Conservation (phyloP, 2,113 vertebrate genomes). For the Perognathus longimembris region DNA sequence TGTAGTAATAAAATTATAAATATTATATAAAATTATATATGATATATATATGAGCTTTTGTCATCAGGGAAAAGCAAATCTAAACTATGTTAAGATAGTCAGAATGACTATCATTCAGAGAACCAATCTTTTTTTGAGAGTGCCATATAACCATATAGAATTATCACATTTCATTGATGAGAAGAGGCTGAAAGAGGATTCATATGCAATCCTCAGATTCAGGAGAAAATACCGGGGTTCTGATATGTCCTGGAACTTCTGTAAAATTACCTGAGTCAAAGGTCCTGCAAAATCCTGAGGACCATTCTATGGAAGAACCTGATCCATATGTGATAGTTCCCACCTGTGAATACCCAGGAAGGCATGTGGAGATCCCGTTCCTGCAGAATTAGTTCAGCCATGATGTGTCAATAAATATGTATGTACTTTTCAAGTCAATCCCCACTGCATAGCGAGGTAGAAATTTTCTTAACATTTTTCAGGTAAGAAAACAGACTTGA, state of each 20-base stretch:
- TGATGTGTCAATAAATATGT: background rate
- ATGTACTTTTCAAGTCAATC: background rate
- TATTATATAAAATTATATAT: too few relatives aligned
- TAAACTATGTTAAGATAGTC: too few relatives aligned
- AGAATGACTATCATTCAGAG: too few relatives aligned
- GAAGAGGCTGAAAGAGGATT: background rate
- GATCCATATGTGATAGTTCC: background rate
- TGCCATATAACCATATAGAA: background rate
- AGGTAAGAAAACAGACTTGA: background rate
- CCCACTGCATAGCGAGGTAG: background rate
- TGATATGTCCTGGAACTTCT: background rate
- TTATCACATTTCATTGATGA: background rate
- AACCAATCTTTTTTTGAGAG: background rate
- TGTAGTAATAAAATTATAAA: too few relatives aligned
- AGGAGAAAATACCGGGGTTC: background rate
- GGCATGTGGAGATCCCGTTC: background rate
- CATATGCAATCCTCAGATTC: background rate
- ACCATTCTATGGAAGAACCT: background rate
- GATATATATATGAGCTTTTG: too few relatives aligned
- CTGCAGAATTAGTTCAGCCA: background rate
- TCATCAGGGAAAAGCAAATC: too few relatives aligned
- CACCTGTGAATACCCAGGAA: background rate
- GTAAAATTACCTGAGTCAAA: background rate
- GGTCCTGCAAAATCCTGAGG: background rate
- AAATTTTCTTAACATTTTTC: background rate